These are phyloP conservation scores for Meandrina meandrites DNA, from an alignment of 92 coral and sea anemone species.

Conservation along the genomic window DNA sequence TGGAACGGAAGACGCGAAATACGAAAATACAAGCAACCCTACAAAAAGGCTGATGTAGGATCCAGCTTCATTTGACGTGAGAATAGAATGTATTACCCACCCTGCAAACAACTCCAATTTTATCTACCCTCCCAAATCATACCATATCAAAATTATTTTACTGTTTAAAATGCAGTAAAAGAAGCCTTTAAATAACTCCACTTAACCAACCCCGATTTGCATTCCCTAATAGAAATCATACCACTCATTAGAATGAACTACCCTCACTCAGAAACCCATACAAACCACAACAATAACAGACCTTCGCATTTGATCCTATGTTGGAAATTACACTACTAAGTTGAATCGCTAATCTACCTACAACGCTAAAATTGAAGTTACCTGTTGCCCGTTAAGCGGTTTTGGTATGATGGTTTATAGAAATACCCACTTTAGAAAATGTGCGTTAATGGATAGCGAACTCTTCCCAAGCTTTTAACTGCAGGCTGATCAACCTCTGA, in stretches of 20 bases:
- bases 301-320: neutral
- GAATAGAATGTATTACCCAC: neutral
- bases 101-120: neutral
- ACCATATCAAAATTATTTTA: neutral
- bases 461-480: neutral
- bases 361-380: neutral
- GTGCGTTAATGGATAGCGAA: neutral
- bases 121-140: neutral
- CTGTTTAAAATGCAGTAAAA: neutral
- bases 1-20: too few relatives aligned
- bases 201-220: neutral
- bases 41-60: too few relatives aligned
- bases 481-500: neutral
- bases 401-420: neutral
- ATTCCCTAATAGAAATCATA: too few relatives aligned
- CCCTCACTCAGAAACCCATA: neutral
- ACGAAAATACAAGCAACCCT: too few relatives aligned
- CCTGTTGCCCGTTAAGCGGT: neutral
- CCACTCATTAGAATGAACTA: neutral
- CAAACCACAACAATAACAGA: neutral
- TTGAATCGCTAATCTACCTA: neutral
- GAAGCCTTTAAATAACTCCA: neutral
- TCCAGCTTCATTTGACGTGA: neutral
- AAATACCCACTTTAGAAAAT: neutral
- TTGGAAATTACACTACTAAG: neutral